A percentile compares a stretch with the other conserved stretches of the same genome.
These are phyloP conservation scores for Drusus annulatus DNA, from an alignment of 1,140 invertebrate species.

Conservation along the genomic window DNA sequence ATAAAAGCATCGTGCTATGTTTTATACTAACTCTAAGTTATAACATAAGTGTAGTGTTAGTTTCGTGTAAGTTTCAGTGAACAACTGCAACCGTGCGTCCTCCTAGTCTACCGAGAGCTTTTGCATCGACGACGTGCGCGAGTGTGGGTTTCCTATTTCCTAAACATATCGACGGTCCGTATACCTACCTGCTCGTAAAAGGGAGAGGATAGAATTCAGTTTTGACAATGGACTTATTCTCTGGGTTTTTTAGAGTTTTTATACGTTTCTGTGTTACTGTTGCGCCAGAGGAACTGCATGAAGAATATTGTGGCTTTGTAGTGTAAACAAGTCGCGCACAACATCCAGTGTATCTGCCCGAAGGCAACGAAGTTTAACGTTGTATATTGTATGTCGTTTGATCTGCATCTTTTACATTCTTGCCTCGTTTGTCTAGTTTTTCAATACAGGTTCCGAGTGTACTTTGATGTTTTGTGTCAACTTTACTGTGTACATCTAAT, in stretches of 20 bases:
- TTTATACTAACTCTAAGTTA: conserved; percentile 9
- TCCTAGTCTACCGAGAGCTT: neutral
- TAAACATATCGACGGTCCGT: conserved; percentile 22
- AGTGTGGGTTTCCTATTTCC: conserved; percentile 33
- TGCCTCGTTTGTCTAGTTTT: too few relatives aligned
- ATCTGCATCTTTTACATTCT: too few relatives aligned
- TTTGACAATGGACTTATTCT: conserved; percentile 18
- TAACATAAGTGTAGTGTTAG: conserved; percentile 1
- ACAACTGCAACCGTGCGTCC: too few relatives aligned
- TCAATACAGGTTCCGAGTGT: too few relatives aligned
- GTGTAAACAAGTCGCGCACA: conserved; percentile 9
- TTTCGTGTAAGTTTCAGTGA: conserved; percentile 3
- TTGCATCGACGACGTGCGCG: conserved; percentile 26
- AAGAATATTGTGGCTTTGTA: conserved; percentile 6
- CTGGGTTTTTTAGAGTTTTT: neutral
- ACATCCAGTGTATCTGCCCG: conserved; percentile 1
- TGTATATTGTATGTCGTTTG: too few relatives aligned
- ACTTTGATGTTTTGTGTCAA: neutral
- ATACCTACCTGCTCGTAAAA: conserved; percentile 41
- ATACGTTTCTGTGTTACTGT: conserved; percentile 15
- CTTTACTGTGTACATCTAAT: neutral
- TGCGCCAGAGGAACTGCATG: neutral
- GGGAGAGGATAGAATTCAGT: conserved; percentile 11
- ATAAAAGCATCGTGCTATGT: neutral
- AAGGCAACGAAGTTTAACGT: too few relatives aligned